Base-by-base conservation (phyloP, 2,888 invertebrate genomes). In the Ophion costatus region DNA sequence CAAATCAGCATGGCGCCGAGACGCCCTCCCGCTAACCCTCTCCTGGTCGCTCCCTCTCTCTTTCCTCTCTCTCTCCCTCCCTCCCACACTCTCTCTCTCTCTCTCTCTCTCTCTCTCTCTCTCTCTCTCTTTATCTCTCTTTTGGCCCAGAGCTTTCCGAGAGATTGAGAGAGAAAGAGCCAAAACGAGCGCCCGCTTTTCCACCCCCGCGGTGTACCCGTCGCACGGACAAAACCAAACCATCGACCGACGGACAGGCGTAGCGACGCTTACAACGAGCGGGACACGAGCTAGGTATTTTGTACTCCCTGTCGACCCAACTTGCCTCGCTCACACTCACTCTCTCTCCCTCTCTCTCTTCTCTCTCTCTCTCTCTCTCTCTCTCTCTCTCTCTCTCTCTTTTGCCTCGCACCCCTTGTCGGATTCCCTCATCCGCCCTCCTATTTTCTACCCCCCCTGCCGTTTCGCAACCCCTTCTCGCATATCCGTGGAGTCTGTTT, bases 1-100 rank as follows among this genome's bases (percentile, higher is more conserved):
- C 95, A 95, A 95, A 95, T 95, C 95, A 95, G 95, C 94, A 95
- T 95, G 95, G 95, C 95, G 95, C 94, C 94, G 94, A 93, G 93
- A 93, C 94, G 93, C 93, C 93, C 93, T 93, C 93, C 91, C 91
- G 90, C 89, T 87, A 84, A 87, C 84, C 85, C 86, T 85, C 85
- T 86, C 85, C 69, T 83, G 75, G 64, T 74, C 80, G 61, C 80
- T 77, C 83, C 80, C 88, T 76, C 86, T 73, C 87, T 83, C 86
- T 83, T 84, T 86, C 84, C 84, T 86, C 84, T 82, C 86, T 82
- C 84, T 86, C 85, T 80, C 83, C 61, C 80, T 76, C 85, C n/a
- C n/a, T n/a, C n/a, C n/a, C n/a, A n/a, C n/a, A n/a, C n/a, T 75
- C 88, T 80, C 86, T 74, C 80, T 63, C 80, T 78, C 83, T 81